A percentile compares a stretch with the other conserved stretches of the same genome.
Evolutionary conservation across 2,797 vertebrate genomes (phyloP).

Genomic region (Cyclopterus lumpus): DNA sequence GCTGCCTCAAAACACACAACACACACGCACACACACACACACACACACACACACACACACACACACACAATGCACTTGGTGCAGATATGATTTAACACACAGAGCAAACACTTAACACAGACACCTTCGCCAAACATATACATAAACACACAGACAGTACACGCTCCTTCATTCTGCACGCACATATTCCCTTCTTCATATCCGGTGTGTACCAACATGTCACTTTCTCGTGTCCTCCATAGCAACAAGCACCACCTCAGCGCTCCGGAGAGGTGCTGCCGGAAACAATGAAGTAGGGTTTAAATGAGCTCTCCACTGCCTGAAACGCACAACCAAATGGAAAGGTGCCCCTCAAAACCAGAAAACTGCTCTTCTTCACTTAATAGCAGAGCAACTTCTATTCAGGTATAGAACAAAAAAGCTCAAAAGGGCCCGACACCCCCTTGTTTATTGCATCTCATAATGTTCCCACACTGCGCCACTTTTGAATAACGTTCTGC

Average conservation of each 20-base stretch:
- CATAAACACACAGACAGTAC: slow-evolving; percentile 31
- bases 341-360: slow-evolving; percentile 68
- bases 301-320: slow-evolving; percentile 80
- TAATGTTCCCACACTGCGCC: slow-evolving; percentile 47
- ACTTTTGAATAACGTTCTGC: slow-evolving; percentile 64
- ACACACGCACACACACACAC: slow-evolving; percentile 34
- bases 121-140: slow-evolving; percentile 39
- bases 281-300: slow-evolving; percentile 67
- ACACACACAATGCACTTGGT: slow-evolving; percentile 45
- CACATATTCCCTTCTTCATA: slow-evolving; percentile 32
- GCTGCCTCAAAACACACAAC: slow-evolving; percentile 69
- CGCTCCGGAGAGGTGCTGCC: slow-evolving; percentile 53
- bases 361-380: slow-evolving; percentile 48
- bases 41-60: slow-evolving; percentile 41
- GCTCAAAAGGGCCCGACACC: slow-evolving; percentile 58
- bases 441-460: slow-evolving; percentile 32
- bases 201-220: slow-evolving; percentile 40
- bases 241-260: slow-evolving; percentile 72
- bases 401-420: slow-evolving; percentile 58
- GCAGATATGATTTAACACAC: slow-evolving; percentile 67
- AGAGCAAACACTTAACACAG: slow-evolving; percentile 57
- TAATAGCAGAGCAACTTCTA: slow-evolving; percentile 51
- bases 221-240: slow-evolving; percentile 70
- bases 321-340: slow-evolving; percentile 64
- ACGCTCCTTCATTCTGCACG: slow-evolving; percentile 23